phyloP scores from a whole-genome alignment of 23 tunicate genomes.

The Styela plicata region DNA sequence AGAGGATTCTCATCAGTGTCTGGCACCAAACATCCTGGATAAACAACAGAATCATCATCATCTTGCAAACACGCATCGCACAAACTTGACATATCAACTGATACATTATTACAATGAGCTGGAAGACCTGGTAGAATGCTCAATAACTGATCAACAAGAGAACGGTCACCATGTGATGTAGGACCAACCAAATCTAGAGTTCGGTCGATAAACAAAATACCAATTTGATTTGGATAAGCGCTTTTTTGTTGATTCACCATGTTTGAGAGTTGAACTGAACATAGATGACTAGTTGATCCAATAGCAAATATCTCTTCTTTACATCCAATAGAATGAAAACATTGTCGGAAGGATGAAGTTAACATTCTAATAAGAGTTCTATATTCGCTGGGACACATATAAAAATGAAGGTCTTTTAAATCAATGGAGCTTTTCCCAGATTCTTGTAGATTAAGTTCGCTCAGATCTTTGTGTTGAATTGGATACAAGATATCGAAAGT shows the following conservation, averaged over 20 bases:
- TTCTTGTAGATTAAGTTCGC: slow-evolving; percentile 25
- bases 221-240: slow-evolving; percentile 10
- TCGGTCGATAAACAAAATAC: slow-evolving; percentile 42
- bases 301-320: slow-evolving; percentile 67
- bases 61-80: slow-evolving; percentile 13
- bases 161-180: slow-evolving; percentile 28
- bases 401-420: slow-evolving; percentile 54
- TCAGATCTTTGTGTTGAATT: slow-evolving; percentile 32
- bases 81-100: slow-evolving; percentile 45
- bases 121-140: slow-evolving; percentile 47
- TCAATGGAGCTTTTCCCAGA: slow-evolving; percentile 34
- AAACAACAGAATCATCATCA: slow-evolving; percentile 19
- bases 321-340: slow-evolving; percentile 36
- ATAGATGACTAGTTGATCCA: slow-evolving; percentile 40
- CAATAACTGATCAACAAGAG: slow-evolving; percentile 39
- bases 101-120: slow-evolving; percentile 55
- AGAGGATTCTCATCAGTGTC: slow-evolving; percentile 36
- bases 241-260: slow-evolving; percentile 39
- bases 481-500: slow-evolving; percentile 41
- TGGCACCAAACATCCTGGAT: slow-evolving; percentile 54
- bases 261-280: slow-evolving; percentile 45
- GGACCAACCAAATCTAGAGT: slow-evolving; percentile 31
- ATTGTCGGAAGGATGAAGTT: slow-evolving; percentile 27
- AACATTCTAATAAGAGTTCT: slow-evolving; percentile 34
- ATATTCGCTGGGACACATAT: slow-evolving; percentile 40